Conservation (phyloP, 2,797 vertebrate species). For the Toxotes lorentzi region DNA sequence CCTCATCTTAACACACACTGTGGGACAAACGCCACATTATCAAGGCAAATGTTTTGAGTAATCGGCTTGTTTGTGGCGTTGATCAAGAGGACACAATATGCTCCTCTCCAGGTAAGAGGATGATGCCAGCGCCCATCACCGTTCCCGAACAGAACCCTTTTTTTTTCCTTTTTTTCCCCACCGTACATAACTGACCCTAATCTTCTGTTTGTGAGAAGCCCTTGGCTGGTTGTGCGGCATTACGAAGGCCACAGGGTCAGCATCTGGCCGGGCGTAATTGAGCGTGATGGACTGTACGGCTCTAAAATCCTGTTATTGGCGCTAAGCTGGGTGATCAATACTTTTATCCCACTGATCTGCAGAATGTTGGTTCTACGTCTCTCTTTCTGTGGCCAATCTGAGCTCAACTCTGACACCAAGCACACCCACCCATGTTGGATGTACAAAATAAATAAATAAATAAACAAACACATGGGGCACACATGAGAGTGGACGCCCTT, state of each 20-base stretch:
- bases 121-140: conserved; percentile 26
- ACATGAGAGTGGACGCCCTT: not conserved
- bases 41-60: conserved; percentile 22
- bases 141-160: not conserved
- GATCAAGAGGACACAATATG: conserved; percentile 40
- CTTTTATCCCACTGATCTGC: conserved; percentile 57
- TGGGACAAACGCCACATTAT: not conserved
- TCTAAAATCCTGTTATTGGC: conserved; percentile 50
- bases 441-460: not conserved
- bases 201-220: conserved; percentile 65
- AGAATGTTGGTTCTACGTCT: not conserved
- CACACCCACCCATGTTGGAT: not conserved
- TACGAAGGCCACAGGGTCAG: conserved; percentile 61
- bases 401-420: conserved; percentile 40
- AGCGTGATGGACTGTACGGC: conserved; percentile 50
- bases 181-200: conserved; percentile 72
- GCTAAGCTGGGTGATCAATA: conserved; percentile 55
- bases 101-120: conserved; percentile 49
- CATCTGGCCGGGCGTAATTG: conserved; percentile 62
- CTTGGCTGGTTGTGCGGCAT: conserved; percentile 42
- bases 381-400: conserved; percentile 28
- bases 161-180: conserved; percentile 27
- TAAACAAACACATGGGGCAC: conserved; percentile 1
- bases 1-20: too few relatives aligned
- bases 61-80: conserved; percentile 33